Evolutionary conservation across 2,888 invertebrate species (phyloP).

Genomic region (Drosophila anomelani): DNA sequence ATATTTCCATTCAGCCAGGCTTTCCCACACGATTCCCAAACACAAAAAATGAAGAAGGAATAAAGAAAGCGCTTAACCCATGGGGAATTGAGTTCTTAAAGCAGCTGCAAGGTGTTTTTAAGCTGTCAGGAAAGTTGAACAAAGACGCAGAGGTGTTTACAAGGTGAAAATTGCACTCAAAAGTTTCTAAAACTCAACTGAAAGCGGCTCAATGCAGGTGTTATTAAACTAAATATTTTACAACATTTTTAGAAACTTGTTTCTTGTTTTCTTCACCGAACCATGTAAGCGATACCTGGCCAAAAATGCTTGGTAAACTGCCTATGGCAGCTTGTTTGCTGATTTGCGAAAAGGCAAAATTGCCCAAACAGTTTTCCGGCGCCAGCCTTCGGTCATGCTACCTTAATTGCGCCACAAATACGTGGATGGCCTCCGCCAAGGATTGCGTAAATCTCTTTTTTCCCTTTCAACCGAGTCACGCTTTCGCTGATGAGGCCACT

Average conservation of each 20-base stretch:
- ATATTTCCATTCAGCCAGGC: constrained; percentile 17
- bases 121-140: constrained; percentile 23
- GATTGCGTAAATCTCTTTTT: constrained; percentile 47
- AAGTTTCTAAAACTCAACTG: neutral
- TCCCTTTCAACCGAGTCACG: constrained; percentile 26
- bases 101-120: constrained; percentile 30
- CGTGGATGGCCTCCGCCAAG: constrained; percentile 45
- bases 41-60: neutral
- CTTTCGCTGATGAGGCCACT: neutral
- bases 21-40: neutral
- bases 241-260: too few species aligned
- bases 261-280: neutral
- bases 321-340: constrained; percentile 3
- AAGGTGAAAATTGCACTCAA: neutral
- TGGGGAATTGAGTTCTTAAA: constrained; percentile 14
- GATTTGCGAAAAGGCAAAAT: constrained; percentile 15
- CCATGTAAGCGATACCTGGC: neutral
- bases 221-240: too few species aligned
- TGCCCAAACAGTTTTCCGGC: constrained; percentile 4
- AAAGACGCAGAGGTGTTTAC: neutral
- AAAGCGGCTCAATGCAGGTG: neutral
- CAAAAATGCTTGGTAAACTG: constrained; percentile 7
- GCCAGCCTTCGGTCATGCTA: neutral
- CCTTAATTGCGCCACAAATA: constrained; percentile 70
- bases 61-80: constrained; percentile 8